These are phyloP conservation scores for Lordiphosa clarofinis DNA, from an alignment of 1,140 invertebrate species.

Conservation along the genomic window DNA sequence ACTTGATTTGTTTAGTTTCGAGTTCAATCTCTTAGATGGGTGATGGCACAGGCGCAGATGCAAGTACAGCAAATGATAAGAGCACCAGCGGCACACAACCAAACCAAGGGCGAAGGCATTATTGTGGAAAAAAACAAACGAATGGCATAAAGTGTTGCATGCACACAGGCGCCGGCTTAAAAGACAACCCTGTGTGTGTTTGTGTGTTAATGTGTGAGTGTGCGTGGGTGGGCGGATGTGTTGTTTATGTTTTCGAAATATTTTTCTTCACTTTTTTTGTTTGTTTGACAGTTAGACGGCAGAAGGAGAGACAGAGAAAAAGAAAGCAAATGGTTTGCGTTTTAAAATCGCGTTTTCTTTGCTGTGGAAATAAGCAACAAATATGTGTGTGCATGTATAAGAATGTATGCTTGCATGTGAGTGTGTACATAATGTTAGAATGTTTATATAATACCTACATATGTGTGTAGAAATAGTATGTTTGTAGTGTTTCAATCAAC, in stretches of 20 bases:
- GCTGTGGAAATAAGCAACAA: background rate
- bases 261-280: conserved; percentile 10
- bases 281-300: conserved; percentile 39
- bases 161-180: conserved; percentile 10
- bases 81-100: conserved; percentile 2
- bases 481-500: conserved; percentile 23
- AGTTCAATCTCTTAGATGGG: conserved; percentile 10
- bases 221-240: background rate
- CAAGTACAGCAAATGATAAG: conserved; percentile 7
- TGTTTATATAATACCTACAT: background rate
- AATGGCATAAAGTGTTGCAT: conserved; percentile 9
- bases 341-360: conserved; percentile 1
- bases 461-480: conserved; percentile 5
- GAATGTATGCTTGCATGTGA: conserved; percentile 7
- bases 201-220: conserved; percentile 1
- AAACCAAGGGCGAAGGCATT: conserved; percentile 1
- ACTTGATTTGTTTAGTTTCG: conserved; percentile 38
- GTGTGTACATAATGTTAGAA: background rate
- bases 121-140: background rate
- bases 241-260: conserved; percentile 21
- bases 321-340: conserved; percentile 2
- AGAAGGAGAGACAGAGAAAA: conserved; percentile 18
- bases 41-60: conserved; percentile 1
- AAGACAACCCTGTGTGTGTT: background rate
- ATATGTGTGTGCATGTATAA: conserved; percentile 7